These are phyloP conservation scores for Spodoptera frugiperda DNA, from an alignment of 1,140 invertebrate genomes.

Conservation along the genomic window DNA sequence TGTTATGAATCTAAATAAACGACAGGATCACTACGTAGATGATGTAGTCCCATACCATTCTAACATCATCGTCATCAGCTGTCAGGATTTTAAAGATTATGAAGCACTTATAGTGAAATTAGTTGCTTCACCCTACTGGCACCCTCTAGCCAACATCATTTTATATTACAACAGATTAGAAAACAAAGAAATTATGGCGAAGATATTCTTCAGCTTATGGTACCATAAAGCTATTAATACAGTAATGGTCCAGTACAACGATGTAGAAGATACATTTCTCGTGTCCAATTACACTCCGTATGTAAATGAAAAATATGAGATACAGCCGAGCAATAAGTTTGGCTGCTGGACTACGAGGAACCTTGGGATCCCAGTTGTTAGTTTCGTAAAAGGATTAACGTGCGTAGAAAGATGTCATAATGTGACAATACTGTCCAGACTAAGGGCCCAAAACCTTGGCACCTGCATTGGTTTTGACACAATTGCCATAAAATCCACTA, in stretches of 20 bases:
- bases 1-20: slow-evolving; percentile 54
- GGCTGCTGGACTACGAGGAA: slow-evolving; percentile 73
- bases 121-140: slow-evolving; percentile 65
- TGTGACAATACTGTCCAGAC: slow-evolving; percentile 67
- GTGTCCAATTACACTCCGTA: slow-evolving; percentile 71
- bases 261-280: slow-evolving; percentile 52
- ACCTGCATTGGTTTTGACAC: slow-evolving; percentile 75
- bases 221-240: slow-evolving; percentile 68
- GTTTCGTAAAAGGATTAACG: slow-evolving; percentile 62
- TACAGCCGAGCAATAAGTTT: slow-evolving; percentile 57
- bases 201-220: slow-evolving; percentile 75
- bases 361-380: slow-evolving; percentile 64
- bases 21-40: slow-evolving; percentile 61
- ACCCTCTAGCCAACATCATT: slow-evolving; percentile 72
- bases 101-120: slow-evolving; percentile 63
- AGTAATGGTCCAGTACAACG: slow-evolving; percentile 69
- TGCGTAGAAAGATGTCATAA: slow-evolving; percentile 72
- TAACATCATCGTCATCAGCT: slow-evolving; percentile 67
- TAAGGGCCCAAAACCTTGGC: slow-evolving; percentile 69
- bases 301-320: slow-evolving; percentile 60
- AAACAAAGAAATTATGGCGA: slow-evolving; percentile 58
- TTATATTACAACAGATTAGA: slow-evolving; percentile 63
- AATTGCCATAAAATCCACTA: slow-evolving; percentile 48
- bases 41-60: slow-evolving; percentile 64
- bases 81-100: slow-evolving; percentile 63